These are phyloP conservation scores for Drosophila helvetica DNA, from an alignment of 2,888 invertebrate genomes.

Conservation along the genomic window DNA sequence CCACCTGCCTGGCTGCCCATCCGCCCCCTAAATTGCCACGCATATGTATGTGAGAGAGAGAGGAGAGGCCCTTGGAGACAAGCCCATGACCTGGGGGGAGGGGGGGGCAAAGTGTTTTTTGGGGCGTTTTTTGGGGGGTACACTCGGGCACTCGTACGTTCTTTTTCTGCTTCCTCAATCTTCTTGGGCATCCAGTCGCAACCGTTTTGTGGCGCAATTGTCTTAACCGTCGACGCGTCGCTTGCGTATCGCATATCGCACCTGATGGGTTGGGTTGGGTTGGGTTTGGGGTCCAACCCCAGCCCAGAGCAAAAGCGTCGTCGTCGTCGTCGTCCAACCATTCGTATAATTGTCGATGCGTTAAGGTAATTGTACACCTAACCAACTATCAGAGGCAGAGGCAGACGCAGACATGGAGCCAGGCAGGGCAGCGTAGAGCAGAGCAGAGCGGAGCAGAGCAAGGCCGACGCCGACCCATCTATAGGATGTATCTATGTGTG, in stretches of 20 bases:
- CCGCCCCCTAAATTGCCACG: conserved; percentile 60
- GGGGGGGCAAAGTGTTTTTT: conserved; percentile 56
- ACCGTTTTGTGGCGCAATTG: conserved; percentile 74
- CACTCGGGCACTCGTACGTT: conserved; percentile 2
- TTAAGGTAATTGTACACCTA: conserved; percentile 84
- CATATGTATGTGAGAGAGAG: neutral
- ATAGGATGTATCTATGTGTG: conserved; percentile 6
- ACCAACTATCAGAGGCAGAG: conserved; percentile 32
- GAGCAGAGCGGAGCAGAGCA: conserved; percentile 46
- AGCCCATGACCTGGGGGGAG: conserved; percentile 38
- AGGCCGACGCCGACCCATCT: conserved; percentile 57
- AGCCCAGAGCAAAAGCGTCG: neutral
- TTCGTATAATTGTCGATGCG: conserved; percentile 84
- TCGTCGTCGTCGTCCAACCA: conserved; percentile 74
- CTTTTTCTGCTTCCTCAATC: conserved; percentile 46
- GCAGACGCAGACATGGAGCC: no score
- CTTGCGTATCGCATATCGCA: conserved; percentile 82
- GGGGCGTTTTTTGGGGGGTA: conserved; percentile 40
- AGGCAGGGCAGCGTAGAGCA: conserved; percentile 4
- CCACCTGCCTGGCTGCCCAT: neutral
- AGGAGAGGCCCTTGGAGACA: conserved; percentile 14
- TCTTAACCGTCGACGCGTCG: conserved; percentile 55
- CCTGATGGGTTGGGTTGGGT: conserved; percentile 67
- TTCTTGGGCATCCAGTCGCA: conserved; percentile 78
- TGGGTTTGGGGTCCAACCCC: conserved; percentile 4